Percentiles rank a stretch among this genome's conserved stretches.
These are phyloP conservation scores for Temnothorax ravouxi DNA, from an alignment of 2,888 invertebrate species.

Conservation along the genomic window DNA sequence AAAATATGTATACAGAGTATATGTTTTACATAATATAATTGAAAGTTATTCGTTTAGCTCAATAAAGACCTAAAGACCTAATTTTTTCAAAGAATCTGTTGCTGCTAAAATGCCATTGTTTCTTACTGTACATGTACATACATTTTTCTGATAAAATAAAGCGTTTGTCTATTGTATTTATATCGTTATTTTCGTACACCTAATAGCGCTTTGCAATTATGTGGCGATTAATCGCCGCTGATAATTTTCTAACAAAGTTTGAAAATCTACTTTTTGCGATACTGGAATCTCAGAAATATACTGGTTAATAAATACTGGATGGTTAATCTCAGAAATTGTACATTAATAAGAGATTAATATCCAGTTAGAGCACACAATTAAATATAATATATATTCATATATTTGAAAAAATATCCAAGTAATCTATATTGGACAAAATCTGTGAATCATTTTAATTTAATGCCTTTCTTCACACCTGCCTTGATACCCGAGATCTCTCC, in stretches of 20 bases:
- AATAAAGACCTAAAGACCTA: constrained; percentile 67
- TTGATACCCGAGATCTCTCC: constrained; percentile 99
- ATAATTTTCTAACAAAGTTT: not conserved
- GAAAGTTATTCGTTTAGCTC: constrained; percentile 38
- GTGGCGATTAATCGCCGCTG: not conserved
- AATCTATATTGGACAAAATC: not conserved
- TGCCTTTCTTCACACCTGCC: constrained; percentile 94
- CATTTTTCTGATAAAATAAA: constrained; percentile 77
- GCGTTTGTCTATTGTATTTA: constrained; percentile 73
- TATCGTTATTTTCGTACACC: constrained; percentile 27
- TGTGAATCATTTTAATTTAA: constrained; percentile 91
- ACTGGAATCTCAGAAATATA: too few relatives aligned
- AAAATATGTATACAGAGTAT: constrained; percentile 5
- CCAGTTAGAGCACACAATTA: not conserved
- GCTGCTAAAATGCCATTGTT: constrained; percentile 77
- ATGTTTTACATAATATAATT: constrained; percentile 15
- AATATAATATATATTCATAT: not conserved
- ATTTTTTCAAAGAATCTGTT: constrained; percentile 72
- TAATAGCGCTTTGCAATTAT: constrained; percentile 4
- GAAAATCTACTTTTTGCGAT: not conserved
- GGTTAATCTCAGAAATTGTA: not conserved
- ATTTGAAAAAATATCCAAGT: constrained; percentile 15
- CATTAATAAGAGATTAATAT: not conserved
- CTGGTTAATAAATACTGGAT: too few relatives aligned
- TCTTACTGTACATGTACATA: constrained; percentile 70